Conservation (phyloP, 2,113 vertebrate genomes). For the Reinhardtius hippoglossoides region DNA sequence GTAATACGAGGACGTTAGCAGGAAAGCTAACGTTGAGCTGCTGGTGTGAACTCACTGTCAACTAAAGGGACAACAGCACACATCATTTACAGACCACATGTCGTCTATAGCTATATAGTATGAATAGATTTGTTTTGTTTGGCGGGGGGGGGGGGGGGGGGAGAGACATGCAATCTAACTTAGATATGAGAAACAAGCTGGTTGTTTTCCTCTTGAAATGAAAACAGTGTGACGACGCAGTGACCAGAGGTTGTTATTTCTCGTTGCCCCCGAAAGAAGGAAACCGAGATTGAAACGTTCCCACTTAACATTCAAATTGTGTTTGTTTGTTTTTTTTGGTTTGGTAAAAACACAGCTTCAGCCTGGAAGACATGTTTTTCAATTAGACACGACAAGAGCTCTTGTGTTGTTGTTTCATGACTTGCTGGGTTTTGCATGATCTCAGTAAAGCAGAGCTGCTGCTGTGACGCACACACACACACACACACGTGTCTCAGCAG, state of each 20-base stretch:
- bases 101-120: too few relatives aligned
- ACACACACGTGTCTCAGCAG: too few relatives aligned
- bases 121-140: too few relatives aligned
- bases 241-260: not conserved
- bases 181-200: too few relatives aligned
- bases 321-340: not conserved
- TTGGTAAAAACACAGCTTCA: not conserved
- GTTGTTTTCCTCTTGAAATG: not conserved
- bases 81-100: too few relatives aligned
- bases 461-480: not conserved
- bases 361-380: not conserved
- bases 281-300: not conserved
- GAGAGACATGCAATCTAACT: too few relatives aligned
- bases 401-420: not conserved
- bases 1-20: not conserved
- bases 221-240: not conserved
- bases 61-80: too few relatives aligned
- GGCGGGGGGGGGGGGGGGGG: too few relatives aligned
- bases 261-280: not conserved
- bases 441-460: not conserved
- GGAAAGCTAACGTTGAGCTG: too few relatives aligned
- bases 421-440: not conserved
- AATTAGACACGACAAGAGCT: not conserved
- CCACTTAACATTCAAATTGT: constrained; percentile 1
- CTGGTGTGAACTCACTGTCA: too few relatives aligned